Evolutionary conservation across 2,113 vertebrate genomes (phyloP).

Genomic region (Lampris incognitus): DNA sequence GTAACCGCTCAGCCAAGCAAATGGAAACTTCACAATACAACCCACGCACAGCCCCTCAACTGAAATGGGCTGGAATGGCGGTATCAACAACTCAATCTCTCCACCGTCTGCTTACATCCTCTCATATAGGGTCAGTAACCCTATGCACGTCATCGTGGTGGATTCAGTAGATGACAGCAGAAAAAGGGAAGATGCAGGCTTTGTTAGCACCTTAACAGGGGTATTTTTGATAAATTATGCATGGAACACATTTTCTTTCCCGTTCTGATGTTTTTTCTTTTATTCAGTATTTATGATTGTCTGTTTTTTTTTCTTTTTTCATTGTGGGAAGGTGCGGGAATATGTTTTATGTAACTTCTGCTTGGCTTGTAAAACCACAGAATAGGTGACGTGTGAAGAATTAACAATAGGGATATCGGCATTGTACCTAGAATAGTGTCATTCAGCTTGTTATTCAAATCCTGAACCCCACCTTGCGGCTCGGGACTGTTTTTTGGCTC

Average conservation of each 20-base stretch:
- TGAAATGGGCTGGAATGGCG: neutral
- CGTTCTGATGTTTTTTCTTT: too few relatives aligned
- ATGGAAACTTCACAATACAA: constrained; percentile 46
- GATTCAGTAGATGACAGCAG: neutral
- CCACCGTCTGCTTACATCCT: neutral
- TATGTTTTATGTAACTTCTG: neutral
- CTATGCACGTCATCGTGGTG: neutral
- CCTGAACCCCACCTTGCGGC: neutral
- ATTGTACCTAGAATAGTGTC: neutral
- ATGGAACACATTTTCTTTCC: too few relatives aligned
- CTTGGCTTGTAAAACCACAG: neutral
- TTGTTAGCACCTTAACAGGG: too few relatives aligned
- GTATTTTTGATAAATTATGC: too few relatives aligned
- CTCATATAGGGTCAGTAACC: neutral
- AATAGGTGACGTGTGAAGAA: neutral
- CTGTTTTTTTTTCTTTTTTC: too few relatives aligned
- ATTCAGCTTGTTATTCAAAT: neutral
- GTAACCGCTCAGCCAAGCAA: constrained; percentile 30
- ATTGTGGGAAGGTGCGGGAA: neutral
- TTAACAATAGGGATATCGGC: neutral
- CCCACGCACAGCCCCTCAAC: constrained; percentile 16
- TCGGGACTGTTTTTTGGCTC: neutral
- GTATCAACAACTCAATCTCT: neutral
- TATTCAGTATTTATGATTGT: too few relatives aligned
- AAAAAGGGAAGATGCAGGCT: neutral